Percentiles rank a stretch among this genome's conserved stretches.
Evolutionary conservation across 2,113 vertebrate species (phyloP).

Genomic region (Perca fluviatilis): DNA sequence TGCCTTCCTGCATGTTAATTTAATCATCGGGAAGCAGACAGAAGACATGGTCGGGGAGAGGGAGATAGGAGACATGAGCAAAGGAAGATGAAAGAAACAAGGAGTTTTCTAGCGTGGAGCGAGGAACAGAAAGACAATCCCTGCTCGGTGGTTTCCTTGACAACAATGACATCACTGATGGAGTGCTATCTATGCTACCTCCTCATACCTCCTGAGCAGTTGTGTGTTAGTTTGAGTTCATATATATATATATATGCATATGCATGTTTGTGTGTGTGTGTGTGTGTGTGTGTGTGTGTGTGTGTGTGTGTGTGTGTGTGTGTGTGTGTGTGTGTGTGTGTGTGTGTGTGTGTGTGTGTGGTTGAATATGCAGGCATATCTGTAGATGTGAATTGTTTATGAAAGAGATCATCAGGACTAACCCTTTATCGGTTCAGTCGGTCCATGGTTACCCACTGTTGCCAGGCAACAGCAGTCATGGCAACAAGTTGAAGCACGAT

Average conservation of each 20-base stretch:
- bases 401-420: conserved; percentile 50
- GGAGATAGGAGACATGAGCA: conserved; percentile 33
- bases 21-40: conserved; percentile 57
- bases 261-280: not conserved
- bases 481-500: conserved; percentile 72
- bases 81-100: conserved; percentile 47
- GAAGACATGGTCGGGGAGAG: not conserved
- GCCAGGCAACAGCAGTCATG: conserved; percentile 84
- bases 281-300: not conserved
- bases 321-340: not conserved
- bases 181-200: not conserved
- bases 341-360: not conserved
- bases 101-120: conserved; percentile 55
- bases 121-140: conserved; percentile 60
- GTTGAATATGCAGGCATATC: not conserved
- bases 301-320: too few relatives aligned
- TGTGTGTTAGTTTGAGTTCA: not conserved
- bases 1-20: conserved; percentile 66
- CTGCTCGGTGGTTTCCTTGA: conserved; percentile 83
- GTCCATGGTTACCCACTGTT: conserved; percentile 80
- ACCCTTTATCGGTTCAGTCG: conserved; percentile 66
- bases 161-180: conserved; percentile 86
- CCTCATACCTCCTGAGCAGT: conserved; percentile 30
- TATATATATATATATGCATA: not conserved
- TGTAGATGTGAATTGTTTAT: conserved; percentile 42